Percentiles rank a stretch among this genome's conserved stretches.
Conservation (phyloP, 2,888 invertebrate genomes). For the Cacoxenus indagator region DNA sequence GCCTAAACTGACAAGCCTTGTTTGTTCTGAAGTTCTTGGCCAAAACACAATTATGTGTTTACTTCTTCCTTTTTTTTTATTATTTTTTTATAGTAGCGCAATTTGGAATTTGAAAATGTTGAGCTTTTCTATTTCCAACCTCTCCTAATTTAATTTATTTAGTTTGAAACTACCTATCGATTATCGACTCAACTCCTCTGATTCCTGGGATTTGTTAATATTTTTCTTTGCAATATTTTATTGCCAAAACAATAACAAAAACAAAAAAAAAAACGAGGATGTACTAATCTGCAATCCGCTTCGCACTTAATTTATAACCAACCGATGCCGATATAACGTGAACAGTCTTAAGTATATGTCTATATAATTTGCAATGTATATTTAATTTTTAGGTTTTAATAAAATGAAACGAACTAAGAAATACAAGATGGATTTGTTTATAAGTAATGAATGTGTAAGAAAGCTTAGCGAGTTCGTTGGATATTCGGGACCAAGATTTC, state of each 20-base stretch:
- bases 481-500: too few relatives aligned
- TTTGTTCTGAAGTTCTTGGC: not conserved
- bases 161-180: too few relatives aligned
- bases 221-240: not conserved
- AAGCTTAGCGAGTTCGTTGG: too few relatives aligned
- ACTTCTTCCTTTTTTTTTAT: not conserved
- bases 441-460: not conserved
- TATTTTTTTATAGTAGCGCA: not conserved
- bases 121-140: not conserved
- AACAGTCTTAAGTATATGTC: conserved; percentile 8
- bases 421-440: not conserved
- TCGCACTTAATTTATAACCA: conserved; percentile 4
- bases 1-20: not conserved
- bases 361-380: conserved; percentile 6
- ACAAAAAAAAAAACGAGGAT: not conserved
- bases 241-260: too few relatives aligned
- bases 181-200: too few relatives aligned
- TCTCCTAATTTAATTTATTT: not conserved
- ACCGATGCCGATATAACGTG: not conserved
- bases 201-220: not conserved
- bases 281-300: not conserved
- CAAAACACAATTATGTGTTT: not conserved
- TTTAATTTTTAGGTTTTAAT: conserved; percentile 18
- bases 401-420: not conserved
- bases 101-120: not conserved